Base-by-base conservation (phyloP, 2,888 invertebrate species). In the Polia nebulosa region DNA sequence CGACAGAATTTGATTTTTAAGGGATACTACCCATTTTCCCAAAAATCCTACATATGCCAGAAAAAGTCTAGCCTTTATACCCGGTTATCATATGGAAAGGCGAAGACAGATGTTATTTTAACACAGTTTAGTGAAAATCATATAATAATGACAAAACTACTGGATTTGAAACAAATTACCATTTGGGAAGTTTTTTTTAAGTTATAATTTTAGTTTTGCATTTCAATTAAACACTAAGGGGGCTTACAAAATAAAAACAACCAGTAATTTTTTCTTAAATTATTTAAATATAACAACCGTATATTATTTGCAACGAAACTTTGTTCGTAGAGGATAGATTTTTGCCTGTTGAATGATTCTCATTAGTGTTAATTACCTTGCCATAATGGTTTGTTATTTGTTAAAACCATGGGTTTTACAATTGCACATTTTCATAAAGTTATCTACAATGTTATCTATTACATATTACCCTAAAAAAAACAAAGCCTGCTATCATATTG, bases 21-120 rank as follows among this genome's bases (percentile, higher is more conserved):
- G 81, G 76, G 88, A 83, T 47, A 93, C 93, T 0, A 93, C 93
- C 0, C 90, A 92, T 78, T 92, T 81, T 66, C 86, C 88, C 3
- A 80, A 62, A 72, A 9, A 9, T 1, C 17, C 39, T 34, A 4
- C 32, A 32, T 59, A 68, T 77, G 36, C 17, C 8, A 63, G 64
- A 47, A 75, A 71, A 49, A 45, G 58, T 53, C 76, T 80, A 17
- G 53, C 47, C 2, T 91, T 91, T 80, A 27, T 85, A 56, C 81
- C 82, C 39, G 89, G 87, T 22, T 71, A 65, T 45, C 74, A 78
- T 25, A 29, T 25, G 22, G 74, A 76, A 44, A 34, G 22, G 3
- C 53, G 9, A 15, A 13, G 17, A 45, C 7, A 9, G 6, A 3
- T 41, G 8, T 34, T 25, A 8, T 62, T 41, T 57, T 44, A 45